Base-by-base conservation (phyloP, 2,888 invertebrate species). In the Oscheius sp. region DNA sequence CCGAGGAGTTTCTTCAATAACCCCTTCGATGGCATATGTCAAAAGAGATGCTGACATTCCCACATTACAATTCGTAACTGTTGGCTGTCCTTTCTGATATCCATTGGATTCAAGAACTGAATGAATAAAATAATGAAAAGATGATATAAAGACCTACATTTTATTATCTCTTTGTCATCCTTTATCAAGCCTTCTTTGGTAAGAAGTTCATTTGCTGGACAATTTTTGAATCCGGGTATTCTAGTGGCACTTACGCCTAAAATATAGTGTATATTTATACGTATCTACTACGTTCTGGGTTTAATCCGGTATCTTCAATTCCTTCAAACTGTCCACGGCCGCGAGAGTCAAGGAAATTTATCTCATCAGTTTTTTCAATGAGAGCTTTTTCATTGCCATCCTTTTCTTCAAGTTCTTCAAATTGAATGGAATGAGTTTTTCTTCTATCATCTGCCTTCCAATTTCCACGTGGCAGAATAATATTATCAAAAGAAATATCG, bases 331-430 rank as follows among this genome's bases (percentile, higher is more conserved):
- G 83, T 15, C 70, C 81, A 17, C 79, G 71, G 6, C 74, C 69
- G 31, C 84, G 72, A 27, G 75, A 75, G 57, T 84, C 84, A 50
- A 84, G 53, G 72, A 84, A 84, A 65, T 83, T 83, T 25, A 71
- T 74, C 79, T 81, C 70, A 10, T 69, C 68, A 3, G 73, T 71
- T 29, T 71, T 73, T 15, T 73, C 71, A 29, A 78, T 74, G 20
- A 50, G 66, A 42, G 72, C 70, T 37, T 75, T 75, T 0, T 70
- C 71, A 1, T 70, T 58, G 15, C 25, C 61, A 46, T 76, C 69
- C 52, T 70, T 73, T 15, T 63, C 67, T 42, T 70, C 71, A 17
- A 83, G 58, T 29, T 83, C 80, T 63, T 83, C 81, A 66, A 79
- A 83, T 4, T 72, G 75, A 45, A 82, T 72, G 20, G 71, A 68